phyloP scores from a whole-genome alignment of 1,140 invertebrate genomes.

The Papilio dardanus region DNA sequence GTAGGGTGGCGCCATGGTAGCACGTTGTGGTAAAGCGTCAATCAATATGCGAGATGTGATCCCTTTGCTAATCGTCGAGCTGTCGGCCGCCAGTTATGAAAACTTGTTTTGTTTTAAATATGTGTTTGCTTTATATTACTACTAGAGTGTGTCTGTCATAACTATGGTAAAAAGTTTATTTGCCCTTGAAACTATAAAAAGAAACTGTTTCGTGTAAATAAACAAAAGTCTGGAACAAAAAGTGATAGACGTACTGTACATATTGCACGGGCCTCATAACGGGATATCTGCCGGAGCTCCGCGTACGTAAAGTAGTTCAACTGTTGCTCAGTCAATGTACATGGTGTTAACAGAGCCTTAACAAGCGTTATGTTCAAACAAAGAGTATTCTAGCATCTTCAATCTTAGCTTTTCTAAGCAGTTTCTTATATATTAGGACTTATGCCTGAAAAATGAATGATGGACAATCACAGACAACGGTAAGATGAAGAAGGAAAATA shows the following conservation, averaged over 20 bases:
- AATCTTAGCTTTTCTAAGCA: not conserved
- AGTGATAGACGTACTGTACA: not conserved
- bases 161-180: not conserved
- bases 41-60: constrained; percentile 79
- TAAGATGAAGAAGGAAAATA: not conserved
- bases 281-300: not conserved
- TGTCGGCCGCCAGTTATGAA: constrained; percentile 37
- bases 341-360: not conserved
- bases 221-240: not conserved
- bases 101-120: not conserved
- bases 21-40: constrained; percentile 72
- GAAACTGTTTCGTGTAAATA: not conserved
- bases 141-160: not conserved
- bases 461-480: not conserved
- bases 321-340: not conserved
- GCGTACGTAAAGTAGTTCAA: constrained; percentile 1
- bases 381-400: not conserved
- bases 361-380: not conserved
- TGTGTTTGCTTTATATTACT: not conserved
- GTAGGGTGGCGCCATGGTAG: constrained; percentile 74
- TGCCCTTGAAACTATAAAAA: not conserved
- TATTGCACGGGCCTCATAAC: not conserved
- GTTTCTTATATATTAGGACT: not conserved
- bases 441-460: not conserved
- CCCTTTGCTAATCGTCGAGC: constrained; percentile 57